Base-by-base conservation (phyloP, 1,140 invertebrate species). In the Rhagoletis zephyria region DNA sequence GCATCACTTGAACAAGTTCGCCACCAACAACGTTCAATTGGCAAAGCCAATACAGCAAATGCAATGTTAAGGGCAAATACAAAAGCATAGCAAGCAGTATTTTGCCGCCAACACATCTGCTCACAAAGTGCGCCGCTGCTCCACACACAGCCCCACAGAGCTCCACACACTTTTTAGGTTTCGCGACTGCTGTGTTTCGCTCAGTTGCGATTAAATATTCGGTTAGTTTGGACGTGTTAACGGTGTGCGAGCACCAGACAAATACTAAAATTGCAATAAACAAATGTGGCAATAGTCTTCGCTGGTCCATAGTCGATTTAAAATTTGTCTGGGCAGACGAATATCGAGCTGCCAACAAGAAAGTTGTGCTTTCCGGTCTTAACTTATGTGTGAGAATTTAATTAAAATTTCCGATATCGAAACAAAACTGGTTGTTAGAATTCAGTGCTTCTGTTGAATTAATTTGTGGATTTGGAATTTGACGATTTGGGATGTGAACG, bases 11-110 rank as follows among this genome's bases (percentile, higher is more conserved):
- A 59, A 10, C n/a, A n/a, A 81, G n/a, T 81, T 81, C 74, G 19
- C 16, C 48, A 56, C 12, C 51, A 81, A 56, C 30, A 30, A 30
- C 70, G 9, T n/a, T 48, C 74, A 81, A 81, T 56, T 81, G 48
- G 74, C 74, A 81, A 81, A 81, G 3, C 48, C 48, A 56, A 81
- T 40, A 19, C 48, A 56, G 48, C 51, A 81, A 81, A 81, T 56
- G 74, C 74, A 81, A 81, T 81, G 74, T 81, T 81, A 81, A 81
- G 74, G 74, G 74, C 74, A 81, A 81, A 81, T 63, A 42, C 74
- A 81, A 81, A 74, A 59, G 74, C 74, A 81, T 16, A 48, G 19
- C 30, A 30, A 30, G 30, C 16, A 74, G 30, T 40, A 3, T 74
- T 74, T 74, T 74, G 70, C 74, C 74, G 74, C 74, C 48, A 81